These are phyloP conservation scores for Drosophila acutilabella DNA, from an alignment of 2,888 invertebrate species.

Conservation along the genomic window DNA sequence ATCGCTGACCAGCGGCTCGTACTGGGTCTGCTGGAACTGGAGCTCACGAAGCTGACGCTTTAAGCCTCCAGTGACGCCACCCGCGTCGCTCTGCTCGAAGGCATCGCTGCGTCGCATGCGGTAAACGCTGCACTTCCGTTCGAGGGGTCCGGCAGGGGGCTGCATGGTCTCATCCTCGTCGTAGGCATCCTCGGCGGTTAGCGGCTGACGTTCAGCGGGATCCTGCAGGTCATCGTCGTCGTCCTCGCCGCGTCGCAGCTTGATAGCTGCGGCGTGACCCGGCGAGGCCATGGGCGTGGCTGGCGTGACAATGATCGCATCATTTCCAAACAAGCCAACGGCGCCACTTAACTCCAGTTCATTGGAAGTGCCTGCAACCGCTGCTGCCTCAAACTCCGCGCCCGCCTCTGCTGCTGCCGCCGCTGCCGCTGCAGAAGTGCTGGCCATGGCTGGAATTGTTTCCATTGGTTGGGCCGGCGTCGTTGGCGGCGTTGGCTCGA, in stretches of 20 bases:
- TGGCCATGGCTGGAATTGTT: slow-evolving; percentile 68
- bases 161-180: slow-evolving; percentile 78
- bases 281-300: slow-evolving; percentile 85
- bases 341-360: slow-evolving; percentile 61
- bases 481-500: slow-evolving; percentile 83
- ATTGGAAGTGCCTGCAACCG: slow-evolving; percentile 46
- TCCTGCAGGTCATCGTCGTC: slow-evolving; percentile 69
- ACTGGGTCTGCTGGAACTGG: slow-evolving; percentile 82
- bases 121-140: slow-evolving; percentile 85
- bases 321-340: slow-evolving; percentile 70
- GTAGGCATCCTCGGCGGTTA: slow-evolving; percentile 62
- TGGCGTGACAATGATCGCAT: slow-evolving; percentile 85
- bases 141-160: slow-evolving; percentile 81
- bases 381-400: slow-evolving; percentile 47
- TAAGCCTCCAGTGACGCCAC: slow-evolving; percentile 58
- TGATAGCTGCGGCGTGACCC: slow-evolving; percentile 79
- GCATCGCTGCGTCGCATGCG: slow-evolving; percentile 84
- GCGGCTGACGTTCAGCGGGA: slow-evolving; percentile 73
- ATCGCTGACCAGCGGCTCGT: slow-evolving; percentile 82
- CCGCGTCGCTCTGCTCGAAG: slow-evolving; percentile 71
- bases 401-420: slow-evolving; percentile 49
- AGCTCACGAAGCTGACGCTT: slow-evolving; percentile 81
- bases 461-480: slow-evolving; percentile 82
- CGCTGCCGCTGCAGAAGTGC: slow-evolving; percentile 65
- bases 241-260: slow-evolving; percentile 63